phyloP scores from a whole-genome alignment of 2,113 vertebrate species.

The Melanerpes aurifrons region DNA sequence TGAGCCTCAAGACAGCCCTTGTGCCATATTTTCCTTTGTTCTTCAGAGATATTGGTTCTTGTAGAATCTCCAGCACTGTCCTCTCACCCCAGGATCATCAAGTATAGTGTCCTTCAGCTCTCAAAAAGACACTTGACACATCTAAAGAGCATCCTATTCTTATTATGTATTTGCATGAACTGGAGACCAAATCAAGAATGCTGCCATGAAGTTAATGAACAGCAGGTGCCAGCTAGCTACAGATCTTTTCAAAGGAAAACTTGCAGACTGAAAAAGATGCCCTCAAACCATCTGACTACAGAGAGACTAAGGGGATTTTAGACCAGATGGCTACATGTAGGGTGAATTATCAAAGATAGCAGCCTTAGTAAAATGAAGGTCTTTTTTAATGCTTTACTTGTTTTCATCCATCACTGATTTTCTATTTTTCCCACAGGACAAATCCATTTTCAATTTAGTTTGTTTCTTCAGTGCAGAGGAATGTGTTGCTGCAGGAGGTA shows the following conservation, averaged over 20 bases:
- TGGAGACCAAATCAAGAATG: conserved; percentile 5
- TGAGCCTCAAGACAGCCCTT: background rate
- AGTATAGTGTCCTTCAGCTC: background rate
- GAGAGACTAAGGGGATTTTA: background rate
- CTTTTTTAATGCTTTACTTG: background rate
- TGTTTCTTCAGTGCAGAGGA: background rate
- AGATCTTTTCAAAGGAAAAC: conserved; percentile 2
- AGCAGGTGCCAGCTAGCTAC: background rate
- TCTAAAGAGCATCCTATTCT: background rate
- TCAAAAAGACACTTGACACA: background rate
- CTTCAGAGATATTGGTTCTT: background rate
- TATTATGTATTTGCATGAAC: background rate
- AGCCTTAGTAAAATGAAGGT: background rate
- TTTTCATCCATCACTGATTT: background rate
- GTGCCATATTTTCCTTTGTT: background rate
- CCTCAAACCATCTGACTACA: background rate
- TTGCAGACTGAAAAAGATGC: background rate
- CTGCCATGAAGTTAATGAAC: background rate
- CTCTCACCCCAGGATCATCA: background rate
- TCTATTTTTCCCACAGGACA: background rate
- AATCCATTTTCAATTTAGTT: background rate
- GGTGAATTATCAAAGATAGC: background rate
- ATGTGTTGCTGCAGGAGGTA: background rate
- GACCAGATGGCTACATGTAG: background rate
- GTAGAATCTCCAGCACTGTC: accelerated